phyloP scores from a whole-genome alignment of 2,797 vertebrate species.

The Brachyrhaphis roseni region DNA sequence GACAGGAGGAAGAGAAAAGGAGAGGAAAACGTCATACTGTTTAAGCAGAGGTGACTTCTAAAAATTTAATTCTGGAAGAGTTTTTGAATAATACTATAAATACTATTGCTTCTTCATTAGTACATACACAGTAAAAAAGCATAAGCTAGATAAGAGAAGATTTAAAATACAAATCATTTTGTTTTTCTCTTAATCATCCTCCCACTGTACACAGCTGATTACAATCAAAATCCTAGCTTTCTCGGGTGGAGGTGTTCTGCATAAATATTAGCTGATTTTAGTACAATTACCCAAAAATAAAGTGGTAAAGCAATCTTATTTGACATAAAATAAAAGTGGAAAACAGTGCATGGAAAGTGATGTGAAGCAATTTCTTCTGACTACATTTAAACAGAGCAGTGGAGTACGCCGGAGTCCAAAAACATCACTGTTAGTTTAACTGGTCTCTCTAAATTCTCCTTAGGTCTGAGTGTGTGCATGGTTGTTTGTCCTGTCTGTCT shows the following conservation, averaged over 20 bases:
- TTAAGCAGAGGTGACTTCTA: slow-evolving; percentile 28
- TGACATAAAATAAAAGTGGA: not conserved
- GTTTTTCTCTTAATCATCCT: slow-evolving; percentile 9
- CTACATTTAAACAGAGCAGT: not conserved
- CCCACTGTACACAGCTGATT: slow-evolving; percentile 11
- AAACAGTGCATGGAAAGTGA: not conserved
- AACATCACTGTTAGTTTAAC: no score
- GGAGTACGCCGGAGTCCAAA: not conserved
- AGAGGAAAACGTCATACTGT: slow-evolving; percentile 20
- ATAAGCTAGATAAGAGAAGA: slow-evolving; percentile 1
- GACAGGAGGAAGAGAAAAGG: slow-evolving; percentile 8
- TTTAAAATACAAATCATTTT: not conserved
- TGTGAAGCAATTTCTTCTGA: not conserved
- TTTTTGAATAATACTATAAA: slow-evolving; percentile 30
- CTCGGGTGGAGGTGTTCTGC: not conserved
- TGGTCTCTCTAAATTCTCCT: no score
- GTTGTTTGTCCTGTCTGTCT: no score
- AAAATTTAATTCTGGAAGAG: slow-evolving; percentile 20
- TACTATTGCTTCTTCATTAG: slow-evolving; percentile 11
- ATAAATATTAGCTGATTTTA: not conserved
- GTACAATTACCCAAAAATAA: not conserved
- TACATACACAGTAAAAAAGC: slow-evolving; percentile 12
- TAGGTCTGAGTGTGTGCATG: no score
- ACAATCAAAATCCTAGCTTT: not conserved
- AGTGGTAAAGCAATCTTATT: not conserved